Evolutionary conservation across 2,888 invertebrate species (phyloP).

Genomic region (Drosophila testacea): DNA sequence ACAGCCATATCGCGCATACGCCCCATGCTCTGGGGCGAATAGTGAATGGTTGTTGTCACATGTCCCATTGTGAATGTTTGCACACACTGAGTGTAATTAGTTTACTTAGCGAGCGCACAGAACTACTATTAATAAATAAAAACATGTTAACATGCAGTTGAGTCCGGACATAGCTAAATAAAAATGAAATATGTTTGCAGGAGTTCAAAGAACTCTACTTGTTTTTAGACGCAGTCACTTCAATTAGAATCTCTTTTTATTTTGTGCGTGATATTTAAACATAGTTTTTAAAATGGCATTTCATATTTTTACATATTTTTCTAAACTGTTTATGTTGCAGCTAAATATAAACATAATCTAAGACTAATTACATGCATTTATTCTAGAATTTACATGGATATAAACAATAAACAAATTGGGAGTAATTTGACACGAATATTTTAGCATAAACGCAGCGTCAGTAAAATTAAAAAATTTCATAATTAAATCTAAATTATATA

Average conservation of each 20-base stretch:
- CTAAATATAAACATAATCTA: slow-evolving; percentile 39
- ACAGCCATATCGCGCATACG: slow-evolving; percentile 59
- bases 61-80: slow-evolving; percentile 35
- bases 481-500: slow-evolving; percentile 33
- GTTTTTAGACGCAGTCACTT: slow-evolving; percentile 1
- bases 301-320: slow-evolving; percentile 19
- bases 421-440: slow-evolving; percentile 53
- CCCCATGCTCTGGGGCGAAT: slow-evolving; percentile 11
- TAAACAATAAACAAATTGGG: slow-evolving; percentile 15
- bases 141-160: slow-evolving; percentile 42
- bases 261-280: slow-evolving; percentile 37
- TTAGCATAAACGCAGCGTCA: slow-evolving; percentile 52
- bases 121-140: slow-evolving; percentile 65
- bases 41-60: slow-evolving; percentile 11
- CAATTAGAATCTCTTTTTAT: slow-evolving; percentile 27
- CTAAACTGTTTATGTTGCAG: slow-evolving; percentile 12
- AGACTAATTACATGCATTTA: slow-evolving; percentile 61
- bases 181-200: slow-evolving; percentile 7
- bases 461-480: slow-evolving; percentile 17
- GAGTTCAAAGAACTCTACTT: slow-evolving; percentile 68
- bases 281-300: slow-evolving; percentile 26
- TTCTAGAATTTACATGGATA: slow-evolving; percentile 37
- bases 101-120: slow-evolving; percentile 51
- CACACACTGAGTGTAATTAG: slow-evolving; percentile 69
- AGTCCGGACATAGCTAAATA: slow-evolving; percentile 4